Evolutionary conservation across 2,797 vertebrate species (phyloP).

Genomic region (Anguilla pacifica): DNA sequence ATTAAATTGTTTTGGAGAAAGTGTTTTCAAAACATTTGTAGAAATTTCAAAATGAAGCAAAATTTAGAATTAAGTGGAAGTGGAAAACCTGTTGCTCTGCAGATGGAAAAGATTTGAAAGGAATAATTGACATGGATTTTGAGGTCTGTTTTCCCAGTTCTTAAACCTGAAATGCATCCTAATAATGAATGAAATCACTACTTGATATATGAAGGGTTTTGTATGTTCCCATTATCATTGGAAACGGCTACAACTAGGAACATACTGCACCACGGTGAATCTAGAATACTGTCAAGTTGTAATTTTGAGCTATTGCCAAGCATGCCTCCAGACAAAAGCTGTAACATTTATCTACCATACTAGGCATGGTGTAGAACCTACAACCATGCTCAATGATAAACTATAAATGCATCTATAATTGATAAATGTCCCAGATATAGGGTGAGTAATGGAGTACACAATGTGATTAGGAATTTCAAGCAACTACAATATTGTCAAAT

Average conservation of each 20-base stretch:
- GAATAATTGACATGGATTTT: too few species aligned
- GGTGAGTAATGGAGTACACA: background rate
- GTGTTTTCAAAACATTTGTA: too few species aligned
- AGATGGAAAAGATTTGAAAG: too few species aligned
- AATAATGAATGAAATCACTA: background rate
- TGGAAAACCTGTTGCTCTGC: too few species aligned
- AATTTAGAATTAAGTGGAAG: too few species aligned
- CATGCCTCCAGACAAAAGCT: background rate
- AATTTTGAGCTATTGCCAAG: background rate
- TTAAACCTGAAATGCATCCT: background rate
- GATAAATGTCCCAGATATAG: background rate
- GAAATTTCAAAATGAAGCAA: too few species aligned
- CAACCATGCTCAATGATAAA: background rate
- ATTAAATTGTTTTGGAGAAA: too few species aligned
- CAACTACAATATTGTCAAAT: background rate
- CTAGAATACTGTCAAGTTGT: background rate
- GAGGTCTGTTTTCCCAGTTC: background rate
- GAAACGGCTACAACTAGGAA: background rate
- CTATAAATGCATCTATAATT: background rate
- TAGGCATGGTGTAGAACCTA: background rate
- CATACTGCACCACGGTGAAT: background rate
- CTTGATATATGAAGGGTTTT: too few species aligned
- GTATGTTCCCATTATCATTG: too few species aligned
- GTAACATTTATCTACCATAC: background rate
- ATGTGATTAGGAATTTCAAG: background rate